Conservation (phyloP, 2,113 vertebrate genomes). For the Dasyornis broadbenti region DNA sequence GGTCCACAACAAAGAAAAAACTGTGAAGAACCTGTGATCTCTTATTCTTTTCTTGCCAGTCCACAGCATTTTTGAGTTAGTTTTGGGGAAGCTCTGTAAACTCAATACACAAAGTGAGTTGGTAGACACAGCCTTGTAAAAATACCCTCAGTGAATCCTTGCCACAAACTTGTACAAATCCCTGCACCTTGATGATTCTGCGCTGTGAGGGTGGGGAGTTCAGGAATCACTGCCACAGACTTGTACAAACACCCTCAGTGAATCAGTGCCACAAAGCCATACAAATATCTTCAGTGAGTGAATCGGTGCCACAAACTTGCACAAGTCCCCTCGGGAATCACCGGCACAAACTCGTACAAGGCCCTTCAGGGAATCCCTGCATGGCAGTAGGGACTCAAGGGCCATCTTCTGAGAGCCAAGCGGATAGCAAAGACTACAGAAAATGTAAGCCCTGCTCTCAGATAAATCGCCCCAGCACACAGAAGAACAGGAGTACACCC, state of each 20-base stretch:
- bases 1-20: background rate
- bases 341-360: background rate
- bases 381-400: background rate
- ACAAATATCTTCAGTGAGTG: background rate
- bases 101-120: background rate
- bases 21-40: background rate
- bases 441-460: background rate
- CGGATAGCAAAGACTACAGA: background rate
- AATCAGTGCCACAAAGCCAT: background rate
- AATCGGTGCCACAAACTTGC: background rate
- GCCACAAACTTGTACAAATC: background rate
- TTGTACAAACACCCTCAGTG: background rate
- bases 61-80: constrained; percentile 24
- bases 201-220: no score
- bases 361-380: background rate
- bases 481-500: background rate
- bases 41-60: constrained; percentile 32
- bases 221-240: background rate
- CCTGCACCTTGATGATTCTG: no score
- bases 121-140: background rate
- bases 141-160: background rate
- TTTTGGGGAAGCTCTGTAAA: constrained; percentile 52
- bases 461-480: background rate
- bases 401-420: constrained; percentile 2
- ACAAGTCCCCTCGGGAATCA: no score